Percentiles rank a stretch among this genome's conserved stretches.
These are phyloP conservation scores for Molanna angustata DNA, from an alignment of 2,888 invertebrate genomes.

Conservation along the genomic window DNA sequence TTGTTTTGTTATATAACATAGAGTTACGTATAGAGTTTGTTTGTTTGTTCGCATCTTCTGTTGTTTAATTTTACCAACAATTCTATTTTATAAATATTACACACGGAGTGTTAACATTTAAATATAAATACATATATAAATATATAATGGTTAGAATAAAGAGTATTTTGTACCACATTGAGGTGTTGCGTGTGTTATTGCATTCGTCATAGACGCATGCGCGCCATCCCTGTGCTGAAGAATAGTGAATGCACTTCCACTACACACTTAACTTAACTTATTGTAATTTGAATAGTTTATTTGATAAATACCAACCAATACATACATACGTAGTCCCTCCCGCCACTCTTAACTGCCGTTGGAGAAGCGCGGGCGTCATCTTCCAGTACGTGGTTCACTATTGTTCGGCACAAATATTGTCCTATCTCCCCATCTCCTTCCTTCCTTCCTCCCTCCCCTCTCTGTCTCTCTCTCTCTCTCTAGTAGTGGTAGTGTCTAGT, in stretches of 20 bases:
- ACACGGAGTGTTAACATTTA: too few relatives aligned
- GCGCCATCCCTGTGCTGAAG: constrained; percentile 49
- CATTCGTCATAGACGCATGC: too few relatives aligned
- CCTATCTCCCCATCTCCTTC: constrained; percentile 4
- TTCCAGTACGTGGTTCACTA: constrained; percentile 60
- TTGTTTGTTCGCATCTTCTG: too few relatives aligned
- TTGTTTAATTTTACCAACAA: too few relatives aligned
- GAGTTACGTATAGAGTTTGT: too few relatives aligned
- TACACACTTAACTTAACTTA: too few relatives aligned
- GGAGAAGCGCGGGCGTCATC: background rate
- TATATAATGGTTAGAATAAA: too few relatives aligned
- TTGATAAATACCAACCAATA: background rate
- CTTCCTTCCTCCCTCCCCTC: background rate
- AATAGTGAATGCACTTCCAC: constrained; percentile 59
- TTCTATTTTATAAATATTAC: too few relatives aligned
- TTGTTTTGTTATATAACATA: too few relatives aligned
- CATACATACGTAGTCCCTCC: background rate
- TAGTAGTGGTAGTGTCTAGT: background rate
- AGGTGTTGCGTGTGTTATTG: constrained; percentile 4
- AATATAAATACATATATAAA: too few relatives aligned
- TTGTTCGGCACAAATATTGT: constrained; percentile 72
- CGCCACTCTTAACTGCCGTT: too few relatives aligned
- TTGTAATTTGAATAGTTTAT: background rate
- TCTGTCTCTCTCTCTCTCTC: background rate
- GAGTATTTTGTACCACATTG: constrained; percentile 12